Percentiles rank a stretch among this genome's conserved stretches.
phyloP scores from a whole-genome alignment of 2,113 vertebrate species.

The Ifrita kowaldi region DNA sequence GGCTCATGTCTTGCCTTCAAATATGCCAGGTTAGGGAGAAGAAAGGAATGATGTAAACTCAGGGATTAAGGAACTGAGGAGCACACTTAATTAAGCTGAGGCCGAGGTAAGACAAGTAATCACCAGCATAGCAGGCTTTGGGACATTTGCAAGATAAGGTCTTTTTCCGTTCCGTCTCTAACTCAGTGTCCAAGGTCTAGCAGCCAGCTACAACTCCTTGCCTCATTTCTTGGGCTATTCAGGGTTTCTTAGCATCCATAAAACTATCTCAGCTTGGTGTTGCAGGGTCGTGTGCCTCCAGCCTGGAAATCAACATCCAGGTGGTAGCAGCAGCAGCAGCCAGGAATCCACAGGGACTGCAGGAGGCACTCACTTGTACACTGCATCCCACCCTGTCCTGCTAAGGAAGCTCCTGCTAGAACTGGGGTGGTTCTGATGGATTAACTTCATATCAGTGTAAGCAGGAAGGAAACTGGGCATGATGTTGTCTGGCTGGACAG shows the following conservation, averaged over 20 bases:
- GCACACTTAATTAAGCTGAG: not conserved
- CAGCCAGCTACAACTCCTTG: not conserved
- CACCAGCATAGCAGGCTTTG: not conserved
- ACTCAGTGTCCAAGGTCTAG: not conserved
- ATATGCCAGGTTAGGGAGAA: not conserved
- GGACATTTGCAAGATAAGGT: not conserved
- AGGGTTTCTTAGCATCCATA: not conserved
- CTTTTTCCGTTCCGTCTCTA: not conserved
- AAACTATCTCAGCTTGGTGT: not conserved
- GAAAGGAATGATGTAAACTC: not conserved
- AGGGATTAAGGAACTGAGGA: not conserved
- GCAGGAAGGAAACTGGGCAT: not conserved
- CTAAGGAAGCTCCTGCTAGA: not conserved
- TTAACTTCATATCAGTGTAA: not conserved
- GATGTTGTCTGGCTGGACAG: not conserved
- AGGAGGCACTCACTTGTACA: not conserved
- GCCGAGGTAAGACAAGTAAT: not conserved
- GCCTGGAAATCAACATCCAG: not conserved
- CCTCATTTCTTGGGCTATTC: not conserved
- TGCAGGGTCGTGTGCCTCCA: not conserved
- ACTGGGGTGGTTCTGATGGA: not conserved
- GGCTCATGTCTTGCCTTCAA: not conserved
- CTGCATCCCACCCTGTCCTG: not conserved
- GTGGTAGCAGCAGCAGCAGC: not conserved
- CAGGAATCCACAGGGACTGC: not conserved